Evolutionary conservation across 2,888 invertebrate species (phyloP), one percentile per base, ranked within the genome.

Genomic region (Melanostoma mellinum): DNA sequence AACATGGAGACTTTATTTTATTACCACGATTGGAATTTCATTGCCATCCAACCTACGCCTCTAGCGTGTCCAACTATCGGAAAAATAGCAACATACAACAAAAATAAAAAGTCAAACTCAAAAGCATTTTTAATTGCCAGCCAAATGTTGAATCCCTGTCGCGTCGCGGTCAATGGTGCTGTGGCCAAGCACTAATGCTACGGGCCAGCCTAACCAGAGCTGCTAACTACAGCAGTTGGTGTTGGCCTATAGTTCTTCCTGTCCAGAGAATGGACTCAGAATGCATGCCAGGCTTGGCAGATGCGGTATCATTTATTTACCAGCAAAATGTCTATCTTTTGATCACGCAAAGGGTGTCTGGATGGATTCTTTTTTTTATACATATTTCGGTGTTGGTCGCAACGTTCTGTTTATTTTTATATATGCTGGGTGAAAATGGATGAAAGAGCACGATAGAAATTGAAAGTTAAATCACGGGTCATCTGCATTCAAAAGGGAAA

Each of bases 11-110:
- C 48, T 75, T 71, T 44, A 65, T 80, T 75, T 75, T 80, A 75
- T 80, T 80, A 58, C 75, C 75, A 52, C 69, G 80, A 80, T 75
- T 75, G 75, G 80, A 75, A 75, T 75, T 80, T 75, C 80, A 80
- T 69, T 75, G 75, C 80, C 74, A 68, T 63, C 52, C 46, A 53
- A 56, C 69, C 75, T 71, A 80, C 75, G 75, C 63, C 63, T 32
- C 33, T 10, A 68, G 74, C 61, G 55, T 74, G 60, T 74, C 46
- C 65, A 38, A 63, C 52, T 67, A 67, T 52, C 52, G 53, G 67
- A 4, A 32, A 65, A 65, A 67, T 63, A 33, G 30, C 46, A 38
- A n/a, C 33, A 40, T 35, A 30, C 9, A 40, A 52, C 36, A 30
- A 33, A 50, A 0, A 32, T 9, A 61, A 42, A 56, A 58, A 68